Percentiles rank a stretch among this genome's conserved stretches.
These are phyloP conservation scores for Graptemys geographica DNA, from an alignment of 2,797 vertebrate genomes.

Conservation along the genomic window DNA sequence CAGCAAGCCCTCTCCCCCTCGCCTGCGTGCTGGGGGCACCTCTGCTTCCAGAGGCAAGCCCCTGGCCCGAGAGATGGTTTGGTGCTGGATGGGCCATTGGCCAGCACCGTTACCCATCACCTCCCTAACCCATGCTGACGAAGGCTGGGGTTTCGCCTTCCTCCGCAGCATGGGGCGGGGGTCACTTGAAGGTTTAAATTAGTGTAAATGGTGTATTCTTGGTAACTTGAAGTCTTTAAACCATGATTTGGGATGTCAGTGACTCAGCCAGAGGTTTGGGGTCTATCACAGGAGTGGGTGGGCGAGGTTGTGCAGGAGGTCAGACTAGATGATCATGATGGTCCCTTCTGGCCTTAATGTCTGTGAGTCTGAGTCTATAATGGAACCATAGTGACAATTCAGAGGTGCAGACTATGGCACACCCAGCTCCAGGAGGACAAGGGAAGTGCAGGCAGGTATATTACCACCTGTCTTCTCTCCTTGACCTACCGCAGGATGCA, in stretches of 20 bases:
- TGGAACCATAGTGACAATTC: too few species aligned
- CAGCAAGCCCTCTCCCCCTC: too few species aligned
- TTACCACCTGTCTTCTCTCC: too few species aligned
- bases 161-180: too few species aligned
- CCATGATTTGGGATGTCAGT: neutral
- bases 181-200: neutral
- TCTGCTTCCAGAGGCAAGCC: neutral
- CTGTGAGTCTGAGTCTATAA: too few species aligned
- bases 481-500: too few species aligned
- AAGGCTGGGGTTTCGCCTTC: neutral
- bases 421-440: too few species aligned
- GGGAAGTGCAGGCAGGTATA: too few species aligned
- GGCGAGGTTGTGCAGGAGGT: neutral
- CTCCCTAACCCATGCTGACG: neutral
- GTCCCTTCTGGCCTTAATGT: too few species aligned
- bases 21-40: too few species aligned
- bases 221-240: neutral
- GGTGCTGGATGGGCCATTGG: neutral
- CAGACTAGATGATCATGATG: too few species aligned
- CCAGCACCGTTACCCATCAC: neutral
- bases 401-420: too few species aligned
- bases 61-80: neutral
- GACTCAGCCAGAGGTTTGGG: accelerated
- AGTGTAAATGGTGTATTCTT: neutral
- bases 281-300: neutral